Evolutionary conservation across 1,140 invertebrate genomes (phyloP), one percentile per base, ranked within the genome.

Genomic region (Tribolium castaneum): DNA sequence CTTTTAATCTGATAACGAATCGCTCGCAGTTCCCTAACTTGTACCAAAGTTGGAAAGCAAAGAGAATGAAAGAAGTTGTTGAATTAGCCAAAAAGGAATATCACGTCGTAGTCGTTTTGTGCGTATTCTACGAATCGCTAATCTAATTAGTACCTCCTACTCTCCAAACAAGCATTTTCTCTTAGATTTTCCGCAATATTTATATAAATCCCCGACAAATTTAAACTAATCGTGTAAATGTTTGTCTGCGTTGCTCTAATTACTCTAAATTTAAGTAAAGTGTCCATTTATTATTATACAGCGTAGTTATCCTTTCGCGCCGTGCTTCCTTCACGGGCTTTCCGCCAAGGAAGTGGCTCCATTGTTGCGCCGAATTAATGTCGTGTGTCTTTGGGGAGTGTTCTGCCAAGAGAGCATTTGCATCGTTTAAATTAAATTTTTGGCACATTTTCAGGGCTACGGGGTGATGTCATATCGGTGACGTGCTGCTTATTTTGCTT

Each of bases 1-100:
- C 56, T 62, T 35, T 30, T 66, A 66, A 66, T 66, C 59, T 13
- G 59, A 66, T 66, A 66, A 66, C n/a, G 59, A 35, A 7, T 35
- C 25, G 25, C 30, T 59, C 25, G 59, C 39, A 45, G 39, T 45
- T 45, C n/a, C 39, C 39, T n/a, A 45, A 35, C 30, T n/a, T 66
- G 39, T 6, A 12, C 25, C 59, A 66, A 66, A 66, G 10, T 66
- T 66, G 30, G 59, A 62, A 62, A 1, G 19, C 10, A 62, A 62
- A 62, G 56, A 13, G n/a, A 66, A 66, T 66, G 13, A 5, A 66
- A 35, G 59, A 66, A 66, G 59, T 66, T 66, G 12, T n/a, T 9
- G 30, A 66, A 66, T 66, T 66, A 66, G 59, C 30, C n/a, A 25
- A 5, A 66, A 66, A 66, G 9, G 5, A 66, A 9, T 35, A 66